Evolutionary conservation across 2,113 vertebrate species (phyloP).

Genomic region (Brachionichthys hirsutus): DNA sequence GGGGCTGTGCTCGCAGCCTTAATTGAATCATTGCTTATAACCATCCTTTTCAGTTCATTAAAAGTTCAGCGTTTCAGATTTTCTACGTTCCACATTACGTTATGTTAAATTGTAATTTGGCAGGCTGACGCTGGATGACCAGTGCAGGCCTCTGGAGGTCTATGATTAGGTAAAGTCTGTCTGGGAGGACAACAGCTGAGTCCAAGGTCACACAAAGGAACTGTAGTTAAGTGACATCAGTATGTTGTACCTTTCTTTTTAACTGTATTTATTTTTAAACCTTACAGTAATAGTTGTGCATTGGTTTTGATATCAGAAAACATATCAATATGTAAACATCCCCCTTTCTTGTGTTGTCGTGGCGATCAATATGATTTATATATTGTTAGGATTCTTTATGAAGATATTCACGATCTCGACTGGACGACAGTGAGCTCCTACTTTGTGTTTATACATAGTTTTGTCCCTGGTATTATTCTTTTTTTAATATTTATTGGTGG

Average conservation of each 20-base stretch:
- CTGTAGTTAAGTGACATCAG: slow-evolving; percentile 19
- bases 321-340: background rate
- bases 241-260: background rate
- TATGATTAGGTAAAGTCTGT: slow-evolving; percentile 66
- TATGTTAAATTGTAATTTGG: slow-evolving; percentile 66
- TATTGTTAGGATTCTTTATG: background rate
- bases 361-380: no score
- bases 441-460: background rate
- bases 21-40: slow-evolving; percentile 72
- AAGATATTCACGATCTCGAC: background rate
- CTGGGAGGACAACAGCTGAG: slow-evolving; percentile 58
- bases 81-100: slow-evolving; percentile 53
- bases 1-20: slow-evolving; percentile 48
- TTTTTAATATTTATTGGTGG: no score
- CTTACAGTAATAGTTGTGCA: background rate
- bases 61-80: slow-evolving; percentile 69
- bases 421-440: background rate
- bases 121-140: slow-evolving; percentile 67
- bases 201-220: slow-evolving; percentile 34
- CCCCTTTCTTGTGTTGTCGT: no score
- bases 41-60: slow-evolving; percentile 67
- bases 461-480: no score
- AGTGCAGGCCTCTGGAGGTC: slow-evolving; percentile 57
- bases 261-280: slow-evolving; percentile 13
- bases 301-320: background rate